These are phyloP conservation scores for Lucifuga dentata DNA, from an alignment of 2,113 vertebrate genomes.

Conservation along the genomic window DNA sequence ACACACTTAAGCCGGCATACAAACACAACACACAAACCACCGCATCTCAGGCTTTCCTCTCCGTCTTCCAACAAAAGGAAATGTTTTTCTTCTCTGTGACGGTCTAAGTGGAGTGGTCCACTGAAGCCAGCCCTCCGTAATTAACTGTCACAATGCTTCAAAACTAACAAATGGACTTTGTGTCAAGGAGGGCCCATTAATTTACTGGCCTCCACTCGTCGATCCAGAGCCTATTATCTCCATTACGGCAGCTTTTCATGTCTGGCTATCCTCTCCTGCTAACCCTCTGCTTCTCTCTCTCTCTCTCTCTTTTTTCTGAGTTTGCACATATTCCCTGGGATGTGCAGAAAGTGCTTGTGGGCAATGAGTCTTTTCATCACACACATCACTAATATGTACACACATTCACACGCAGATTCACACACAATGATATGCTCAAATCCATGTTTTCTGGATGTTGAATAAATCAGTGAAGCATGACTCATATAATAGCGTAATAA, in stretches of 20 bases:
- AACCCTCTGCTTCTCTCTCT: slow-evolving; percentile 36
- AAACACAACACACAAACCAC: slow-evolving; percentile 40
- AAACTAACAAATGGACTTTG: slow-evolving; percentile 81
- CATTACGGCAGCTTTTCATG: slow-evolving; percentile 65
- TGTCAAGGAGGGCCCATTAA: slow-evolving; percentile 80
- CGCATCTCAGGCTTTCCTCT: slow-evolving; percentile 50
- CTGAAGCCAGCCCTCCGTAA: slow-evolving; percentile 73
- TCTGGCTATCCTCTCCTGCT: slow-evolving; percentile 46
- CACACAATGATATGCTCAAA: no score
- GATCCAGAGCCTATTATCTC: slow-evolving; percentile 75
- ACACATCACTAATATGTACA: not conserved
- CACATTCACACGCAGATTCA: no score
- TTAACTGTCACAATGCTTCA: slow-evolving; percentile 82
- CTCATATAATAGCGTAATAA: slow-evolving; percentile 35
- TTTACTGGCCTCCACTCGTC: slow-evolving; percentile 71
- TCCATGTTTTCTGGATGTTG: not conserved
- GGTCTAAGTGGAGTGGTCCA: slow-evolving; percentile 67
- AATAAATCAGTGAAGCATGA: slow-evolving; percentile 32
- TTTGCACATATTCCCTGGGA: slow-evolving; percentile 35
- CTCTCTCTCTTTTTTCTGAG: slow-evolving; percentile 13
- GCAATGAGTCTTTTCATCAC: not conserved
- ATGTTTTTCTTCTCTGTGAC: slow-evolving; percentile 65
- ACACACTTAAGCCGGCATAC: not conserved
- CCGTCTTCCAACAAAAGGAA: slow-evolving; percentile 56
- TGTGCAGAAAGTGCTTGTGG: slow-evolving; percentile 1